A percentile compares a stretch with the other conserved stretches of the same genome.
phyloP scores from a whole-genome alignment of 2,888 invertebrate genomes.

The Polydesmus complanatus region DNA sequence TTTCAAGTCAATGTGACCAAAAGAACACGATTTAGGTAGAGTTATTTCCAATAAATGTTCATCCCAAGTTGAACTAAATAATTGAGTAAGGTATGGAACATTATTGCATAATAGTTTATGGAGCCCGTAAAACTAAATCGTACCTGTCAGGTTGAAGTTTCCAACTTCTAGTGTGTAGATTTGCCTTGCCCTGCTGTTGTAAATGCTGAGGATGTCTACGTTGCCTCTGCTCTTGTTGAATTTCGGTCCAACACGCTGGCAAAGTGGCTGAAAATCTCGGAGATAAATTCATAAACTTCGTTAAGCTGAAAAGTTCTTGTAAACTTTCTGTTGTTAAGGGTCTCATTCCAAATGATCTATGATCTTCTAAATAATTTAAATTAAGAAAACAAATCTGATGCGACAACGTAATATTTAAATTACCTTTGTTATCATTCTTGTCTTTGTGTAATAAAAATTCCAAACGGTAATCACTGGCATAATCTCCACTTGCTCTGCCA shows the following conservation, averaged over 20 bases:
- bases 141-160: conserved; percentile 69
- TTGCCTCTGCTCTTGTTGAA: conserved; percentile 80
- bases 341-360: conserved; percentile 30
- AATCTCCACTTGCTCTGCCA: neutral
- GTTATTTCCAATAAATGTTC: conserved; percentile 84
- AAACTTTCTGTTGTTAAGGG: conserved; percentile 44
- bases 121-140: conserved; percentile 22
- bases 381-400: neutral
- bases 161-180: conserved; percentile 72
- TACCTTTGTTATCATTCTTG: neutral
- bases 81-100: conserved; percentile 8
- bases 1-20: conserved; percentile 81
- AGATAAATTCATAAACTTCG: conserved; percentile 55
- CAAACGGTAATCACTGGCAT: no score
- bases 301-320: conserved; percentile 54
- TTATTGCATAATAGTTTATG: neutral
- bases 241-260: conserved; percentile 83
- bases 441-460: no score
- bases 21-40: conserved; percentile 52
- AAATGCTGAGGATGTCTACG: conserved; percentile 71
- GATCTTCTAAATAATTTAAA: conserved; percentile 16
- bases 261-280: conserved; percentile 70
- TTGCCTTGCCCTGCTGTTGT: conserved; percentile 48
- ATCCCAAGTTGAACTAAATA: conserved; percentile 62
- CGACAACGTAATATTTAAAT: neutral